Percentiles rank a stretch among this genome's conserved stretches.
These are phyloP conservation scores for Botrylloides violaceus DNA, from an alignment of 23 tunicate species.

Conservation along the genomic window DNA sequence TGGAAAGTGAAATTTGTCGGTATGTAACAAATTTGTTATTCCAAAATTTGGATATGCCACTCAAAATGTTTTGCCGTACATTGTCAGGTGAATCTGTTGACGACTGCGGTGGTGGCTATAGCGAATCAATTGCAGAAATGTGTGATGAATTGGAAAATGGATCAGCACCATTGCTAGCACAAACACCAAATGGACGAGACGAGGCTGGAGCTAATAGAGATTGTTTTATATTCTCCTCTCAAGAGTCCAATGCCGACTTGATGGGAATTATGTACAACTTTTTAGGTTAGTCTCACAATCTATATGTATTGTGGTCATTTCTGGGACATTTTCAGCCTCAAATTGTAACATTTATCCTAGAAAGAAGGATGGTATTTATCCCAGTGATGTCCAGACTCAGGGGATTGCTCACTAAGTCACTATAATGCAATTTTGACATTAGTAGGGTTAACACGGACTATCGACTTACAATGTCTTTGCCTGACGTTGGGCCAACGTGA, in stretches of 20 bases:
- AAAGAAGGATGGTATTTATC: too few relatives aligned
- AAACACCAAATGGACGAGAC: constrained; percentile 73
- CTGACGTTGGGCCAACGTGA: too few relatives aligned
- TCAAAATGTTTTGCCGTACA: too few relatives aligned
- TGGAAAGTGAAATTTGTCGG: constrained; percentile 89
- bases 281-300: background rate
- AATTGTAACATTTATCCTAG: too few relatives aligned
- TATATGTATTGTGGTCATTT: background rate
- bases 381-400: too few relatives aligned
- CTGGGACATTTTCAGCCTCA: background rate
- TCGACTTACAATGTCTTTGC: too few relatives aligned
- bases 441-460: too few relatives aligned
- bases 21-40: too few relatives aligned
- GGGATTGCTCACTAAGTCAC: too few relatives aligned
- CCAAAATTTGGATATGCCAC: too few relatives aligned
- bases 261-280: background rate
- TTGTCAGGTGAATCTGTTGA: constrained; percentile 72
- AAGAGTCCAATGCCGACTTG: background rate
- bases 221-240: constrained; percentile 43
- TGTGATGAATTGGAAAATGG: constrained; percentile 79
- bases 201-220: constrained; percentile 71
- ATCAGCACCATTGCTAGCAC: constrained; percentile 50
- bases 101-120: constrained; percentile 92
- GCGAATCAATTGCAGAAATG: constrained; percentile 85
- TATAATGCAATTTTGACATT: too few relatives aligned